Conservation (phyloP, 1,140 invertebrate genomes). For the Pectinophora gossypiella region DNA sequence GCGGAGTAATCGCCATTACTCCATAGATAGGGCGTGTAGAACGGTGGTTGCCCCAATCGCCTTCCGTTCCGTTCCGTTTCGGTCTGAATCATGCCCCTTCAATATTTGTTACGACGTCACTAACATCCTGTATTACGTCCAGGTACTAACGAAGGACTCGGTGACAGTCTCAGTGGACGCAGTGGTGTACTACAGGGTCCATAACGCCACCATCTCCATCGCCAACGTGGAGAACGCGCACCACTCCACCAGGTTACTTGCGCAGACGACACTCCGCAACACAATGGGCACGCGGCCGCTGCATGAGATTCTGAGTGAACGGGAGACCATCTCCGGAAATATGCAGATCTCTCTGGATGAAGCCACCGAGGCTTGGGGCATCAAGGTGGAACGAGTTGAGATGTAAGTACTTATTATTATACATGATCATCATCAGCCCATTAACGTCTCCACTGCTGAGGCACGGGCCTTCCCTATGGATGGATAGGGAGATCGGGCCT, state of each 20-base stretch:
- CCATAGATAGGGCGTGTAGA: no score
- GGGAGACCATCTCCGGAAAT: constrained; percentile 93
- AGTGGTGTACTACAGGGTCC: constrained; percentile 95
- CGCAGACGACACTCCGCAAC: constrained; percentile 94
- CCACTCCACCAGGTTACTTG: constrained; percentile 91
- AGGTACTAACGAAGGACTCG: constrained; percentile 95
- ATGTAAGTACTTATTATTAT: constrained; percentile 88
- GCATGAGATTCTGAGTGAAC: constrained; percentile 95
- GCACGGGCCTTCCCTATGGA: no score
- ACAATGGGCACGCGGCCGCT: constrained; percentile 96
- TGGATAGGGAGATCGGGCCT: no score
- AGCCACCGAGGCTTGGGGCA: constrained; percentile 96
- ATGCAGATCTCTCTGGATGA: constrained; percentile 92
- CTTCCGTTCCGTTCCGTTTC: no score
- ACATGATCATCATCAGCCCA: no score
- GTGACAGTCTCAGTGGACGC: constrained; percentile 97
- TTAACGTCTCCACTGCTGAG: no score
- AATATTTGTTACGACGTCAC: no score
- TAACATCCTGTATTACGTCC: no score
- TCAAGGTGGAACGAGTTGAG: constrained; percentile 97
- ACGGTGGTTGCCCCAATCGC: no score
- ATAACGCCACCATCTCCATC: constrained; percentile 96
- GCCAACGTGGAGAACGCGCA: constrained; percentile 98
- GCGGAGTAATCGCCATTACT: no score
- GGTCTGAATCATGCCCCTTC: not conserved